Conservation (phyloP, 1,140 invertebrate species). For the Panagrolaimus sp. region DNA sequence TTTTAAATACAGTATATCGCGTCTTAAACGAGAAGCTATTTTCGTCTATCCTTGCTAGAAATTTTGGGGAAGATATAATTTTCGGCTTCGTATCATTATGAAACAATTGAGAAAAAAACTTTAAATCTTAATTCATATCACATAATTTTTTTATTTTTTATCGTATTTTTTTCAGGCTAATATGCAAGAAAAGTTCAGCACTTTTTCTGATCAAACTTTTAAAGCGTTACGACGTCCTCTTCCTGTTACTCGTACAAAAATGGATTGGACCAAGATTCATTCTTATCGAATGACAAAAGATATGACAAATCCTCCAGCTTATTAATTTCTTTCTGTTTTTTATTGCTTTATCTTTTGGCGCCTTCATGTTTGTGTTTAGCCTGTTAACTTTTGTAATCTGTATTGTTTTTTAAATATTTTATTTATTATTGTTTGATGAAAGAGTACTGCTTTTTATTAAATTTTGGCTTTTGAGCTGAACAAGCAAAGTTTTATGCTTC, state of each 20-base stretch:
- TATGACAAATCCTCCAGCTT: conserved; percentile 60
- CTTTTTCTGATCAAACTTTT: conserved; percentile 98
- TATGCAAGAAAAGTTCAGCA: conserved; percentile 89
- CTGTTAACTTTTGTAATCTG: conserved; percentile 2
- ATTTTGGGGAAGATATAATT: too few relatives aligned
- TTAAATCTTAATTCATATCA: neutral
- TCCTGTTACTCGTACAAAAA: conserved; percentile 95
- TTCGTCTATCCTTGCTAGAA: too few relatives aligned
- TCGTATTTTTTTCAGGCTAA: conserved; percentile 27
- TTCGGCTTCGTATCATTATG: too few relatives aligned
- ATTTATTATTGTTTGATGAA: too few relatives aligned
- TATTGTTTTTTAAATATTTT: neutral
- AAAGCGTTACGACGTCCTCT: conserved; percentile 91
- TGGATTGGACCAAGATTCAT: conserved; percentile 98
- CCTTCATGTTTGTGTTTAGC: too few relatives aligned
- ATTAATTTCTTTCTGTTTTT: neutral
- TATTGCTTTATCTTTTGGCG: neutral
- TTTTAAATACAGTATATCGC: too few relatives aligned
- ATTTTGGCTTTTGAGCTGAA: too few relatives aligned
- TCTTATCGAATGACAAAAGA: conserved; percentile 96
- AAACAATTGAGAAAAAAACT: too few relatives aligned
- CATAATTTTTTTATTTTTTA: neutral
- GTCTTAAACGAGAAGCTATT: too few relatives aligned
- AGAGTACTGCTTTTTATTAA: too few relatives aligned
- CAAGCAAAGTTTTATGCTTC: too few relatives aligned